Evolutionary conservation across 1,140 invertebrate genomes (phyloP), one percentile per base, ranked within the genome.

Genomic region (Polypedilum pembai): DNA sequence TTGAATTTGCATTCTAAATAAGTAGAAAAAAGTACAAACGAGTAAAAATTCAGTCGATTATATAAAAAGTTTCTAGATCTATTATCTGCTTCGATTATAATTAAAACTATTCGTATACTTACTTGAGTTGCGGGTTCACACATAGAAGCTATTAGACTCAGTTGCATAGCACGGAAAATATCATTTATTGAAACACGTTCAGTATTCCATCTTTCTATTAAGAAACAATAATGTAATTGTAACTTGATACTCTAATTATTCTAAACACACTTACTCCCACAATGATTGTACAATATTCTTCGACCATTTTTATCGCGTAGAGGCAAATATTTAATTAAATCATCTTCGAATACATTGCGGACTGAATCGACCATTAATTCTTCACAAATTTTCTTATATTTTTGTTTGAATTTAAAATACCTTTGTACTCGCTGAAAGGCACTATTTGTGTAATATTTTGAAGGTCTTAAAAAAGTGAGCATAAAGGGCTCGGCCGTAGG

Each of bases 161-260:
- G 73, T 77, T 88, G 84, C 40, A 89, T 79, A 17, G 85, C 83
- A 76, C 85, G 83, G 41, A 90, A 87, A 20, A 90, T 81, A 74
- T 89, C 85, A 10, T 83, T 80, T 12, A 89, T 56, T 0, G 79
- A 78, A 1, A 87, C 80, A 77, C 85, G 77, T 72, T 87, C 89
- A 0, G 88, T 83, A 76, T 90, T 89, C 90, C 90, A 91, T 78
- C 83, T 87, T 75, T 82, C 87, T 88, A 76, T n/a, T n/a, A n/a
- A n/a, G n/a, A 40, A 65, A 56, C n/a, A 15, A 17, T 8, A 65
- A 20, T 18, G 17, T 20, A 66, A 8, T 15, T 40, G 69, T 72
- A 41, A 63, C 56, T 73, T 65, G 56, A 74, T 73, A 33, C 20
- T 45, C 8, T 74, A n/a, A n/a, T 74, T 20, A 73, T 33, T 33